Percentiles rank a stretch among this genome's conserved stretches.
These are phyloP conservation scores for Sarotherodon lohbergeri DNA, from an alignment of 2,113 vertebrate species.

Conservation along the genomic window DNA sequence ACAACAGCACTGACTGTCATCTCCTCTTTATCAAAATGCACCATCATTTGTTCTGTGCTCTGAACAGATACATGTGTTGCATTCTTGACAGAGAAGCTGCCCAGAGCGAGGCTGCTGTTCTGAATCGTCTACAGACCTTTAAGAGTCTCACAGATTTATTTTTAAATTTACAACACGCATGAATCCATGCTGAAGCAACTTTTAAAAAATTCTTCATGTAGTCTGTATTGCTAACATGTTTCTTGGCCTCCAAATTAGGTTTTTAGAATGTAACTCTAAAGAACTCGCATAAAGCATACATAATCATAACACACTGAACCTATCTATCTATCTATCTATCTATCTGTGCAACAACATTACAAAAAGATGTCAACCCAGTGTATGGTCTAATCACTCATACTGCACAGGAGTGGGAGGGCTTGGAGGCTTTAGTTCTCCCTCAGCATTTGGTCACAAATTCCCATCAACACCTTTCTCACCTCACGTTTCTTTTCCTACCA, in stretches of 20 bases:
- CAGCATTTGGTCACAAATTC: background rate
- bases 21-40: background rate
- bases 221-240: background rate
- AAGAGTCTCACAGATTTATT: background rate
- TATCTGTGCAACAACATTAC: background rate
- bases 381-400: background rate
- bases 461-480: background rate
- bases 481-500: background rate
- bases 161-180: background rate
- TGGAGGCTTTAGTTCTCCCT: background rate
- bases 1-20: background rate
- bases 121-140: background rate
- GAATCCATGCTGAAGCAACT: background rate
- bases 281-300: background rate
- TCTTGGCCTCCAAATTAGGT: background rate
- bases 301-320: background rate
- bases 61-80: background rate
- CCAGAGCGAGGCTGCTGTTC: background rate
- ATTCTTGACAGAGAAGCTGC: background rate
- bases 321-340: background rate
- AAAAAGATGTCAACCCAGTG: background rate
- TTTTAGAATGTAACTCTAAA: background rate
- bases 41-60: background rate
- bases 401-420: background rate
- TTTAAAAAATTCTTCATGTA: background rate